These are phyloP conservation scores for Acromyrmex echinatior DNA, from an alignment of 1,140 invertebrate species.

Conservation along the genomic window DNA sequence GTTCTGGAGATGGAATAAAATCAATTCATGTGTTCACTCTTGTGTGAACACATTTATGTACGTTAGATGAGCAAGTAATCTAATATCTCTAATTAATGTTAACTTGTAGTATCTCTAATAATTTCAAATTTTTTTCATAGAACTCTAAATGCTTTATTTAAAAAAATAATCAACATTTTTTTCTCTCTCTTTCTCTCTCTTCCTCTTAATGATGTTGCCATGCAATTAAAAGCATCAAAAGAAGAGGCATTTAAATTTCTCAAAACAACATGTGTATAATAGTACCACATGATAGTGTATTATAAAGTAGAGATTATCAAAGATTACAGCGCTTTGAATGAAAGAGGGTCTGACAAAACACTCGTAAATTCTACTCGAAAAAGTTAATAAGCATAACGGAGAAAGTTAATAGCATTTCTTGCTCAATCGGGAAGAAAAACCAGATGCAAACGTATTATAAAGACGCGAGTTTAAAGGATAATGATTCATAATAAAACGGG, in stretches of 20 bases:
- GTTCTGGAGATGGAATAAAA: constrained; percentile 29
- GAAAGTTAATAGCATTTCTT: constrained; percentile 43
- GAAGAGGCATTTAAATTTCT: neutral
- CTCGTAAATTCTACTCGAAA: constrained; percentile 2
- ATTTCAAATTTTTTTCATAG: neutral
- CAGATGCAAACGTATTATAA: constrained; percentile 31
- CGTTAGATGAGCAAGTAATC: neutral
- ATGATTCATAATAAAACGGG: constrained; percentile 12
- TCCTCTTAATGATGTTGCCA: neutral
- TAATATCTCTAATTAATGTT: neutral
- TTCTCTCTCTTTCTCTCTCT: too few species aligned
- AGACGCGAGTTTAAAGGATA: constrained; percentile 29
- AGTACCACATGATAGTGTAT: neutral
- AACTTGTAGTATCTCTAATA: neutral
- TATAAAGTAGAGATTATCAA: constrained; percentile 18
- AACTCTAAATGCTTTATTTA: neutral
- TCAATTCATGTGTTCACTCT: neutral
- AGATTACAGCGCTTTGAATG: neutral
- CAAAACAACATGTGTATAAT: neutral
- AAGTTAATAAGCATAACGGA: constrained; percentile 9
- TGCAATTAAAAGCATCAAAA: neutral
- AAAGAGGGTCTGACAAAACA: constrained; percentile 21
- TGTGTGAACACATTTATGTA: neutral
- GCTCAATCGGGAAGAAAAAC: constrained; percentile 28
- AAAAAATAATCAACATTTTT: neutral